phyloP scores from a whole-genome alignment of 2,888 invertebrate species.

The Drosophila kokeensis region DNA sequence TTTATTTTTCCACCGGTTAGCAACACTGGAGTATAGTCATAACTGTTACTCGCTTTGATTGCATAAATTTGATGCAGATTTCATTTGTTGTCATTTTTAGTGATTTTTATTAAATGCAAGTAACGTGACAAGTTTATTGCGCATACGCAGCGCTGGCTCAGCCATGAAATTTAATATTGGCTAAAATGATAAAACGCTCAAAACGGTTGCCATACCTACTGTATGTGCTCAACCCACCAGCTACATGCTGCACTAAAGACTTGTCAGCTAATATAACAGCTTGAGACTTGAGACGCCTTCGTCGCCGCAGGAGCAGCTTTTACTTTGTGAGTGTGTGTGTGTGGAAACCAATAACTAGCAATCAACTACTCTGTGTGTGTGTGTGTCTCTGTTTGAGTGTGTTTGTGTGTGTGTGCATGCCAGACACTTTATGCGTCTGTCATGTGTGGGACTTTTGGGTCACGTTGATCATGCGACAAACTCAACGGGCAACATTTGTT shows the following conservation, averaged over 20 bases:
- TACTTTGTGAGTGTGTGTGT: conserved; percentile 7
- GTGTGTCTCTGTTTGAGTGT: conserved; percentile 7
- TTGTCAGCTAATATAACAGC: conserved; percentile 77
- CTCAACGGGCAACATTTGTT: conserved; percentile 62
- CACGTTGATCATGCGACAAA: conserved; percentile 71
- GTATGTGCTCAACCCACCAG: no score
- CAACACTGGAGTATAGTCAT: neutral
- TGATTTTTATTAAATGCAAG: conserved; percentile 79
- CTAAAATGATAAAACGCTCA: conserved; percentile 39
- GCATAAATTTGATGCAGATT: conserved; percentile 79
- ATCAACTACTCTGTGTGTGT: conserved; percentile 53
- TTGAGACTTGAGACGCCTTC: conserved; percentile 54
- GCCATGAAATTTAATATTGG: conserved; percentile 66
- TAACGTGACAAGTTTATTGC: conserved; percentile 77
- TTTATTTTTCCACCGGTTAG: neutral
- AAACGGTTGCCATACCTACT: conserved; percentile 47
- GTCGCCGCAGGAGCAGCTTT: conserved; percentile 35
- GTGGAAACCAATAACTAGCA: conserved; percentile 75
- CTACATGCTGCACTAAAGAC: conserved; percentile 25
- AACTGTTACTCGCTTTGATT: conserved; percentile 72
- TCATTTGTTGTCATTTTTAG: conserved; percentile 72
- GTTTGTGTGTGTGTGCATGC: conserved; percentile 8
- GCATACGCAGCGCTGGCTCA: conserved; percentile 65
- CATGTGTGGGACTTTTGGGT: conserved; percentile 61
- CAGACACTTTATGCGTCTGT: conserved; percentile 70